Base-by-base conservation (phyloP, 2,797 vertebrate species). In the Sebastes itinus region DNA sequence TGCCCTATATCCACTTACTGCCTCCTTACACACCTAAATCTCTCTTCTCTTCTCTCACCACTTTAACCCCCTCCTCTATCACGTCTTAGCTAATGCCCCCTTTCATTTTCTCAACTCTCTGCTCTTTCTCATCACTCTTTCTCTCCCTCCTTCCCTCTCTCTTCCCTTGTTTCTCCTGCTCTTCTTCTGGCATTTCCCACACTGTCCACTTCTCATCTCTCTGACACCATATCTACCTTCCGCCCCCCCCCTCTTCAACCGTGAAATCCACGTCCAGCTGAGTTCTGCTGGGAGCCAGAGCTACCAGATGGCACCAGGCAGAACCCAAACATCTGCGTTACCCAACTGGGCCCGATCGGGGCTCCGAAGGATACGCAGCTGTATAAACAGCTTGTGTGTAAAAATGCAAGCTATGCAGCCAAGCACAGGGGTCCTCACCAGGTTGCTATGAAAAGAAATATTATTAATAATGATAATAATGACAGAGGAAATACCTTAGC, bases 351-450 rank as follows among this genome's bases (percentile, higher is more conserved):
- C 80, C 77, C 68, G 23, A 87, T 85, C 64, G 35, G 77, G 78
- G 78, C 87, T 85, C 86, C 11, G 75, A 92, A 85, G 81, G 75
- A 92, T 73, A 70, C 42, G 71, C 95, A 96, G 95, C 95, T 95
- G 94, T 90, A 78, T 91, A 95, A 95, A 95, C 94, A 94, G 82
- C 58, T 72, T 68, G 85, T 86, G 89, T 82, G 87, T 92, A 91
- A 90, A 95, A 93, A 94, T 93, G 91, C 78, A 61, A 92, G 89
- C 89, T 91, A 92, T 91, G 92, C 85, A 80, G 89, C 75, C 71
- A 61, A 88, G 83, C 71, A 78, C 87, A 83, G 84, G 84, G 88
- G 91, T 90, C 90, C 76, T 84, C 88, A 81, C 80, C 82, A 75
- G 89, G 86, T 91, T 80, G 73, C 83, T 75, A 77, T 78, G 84